These are phyloP conservation scores for Bolinopsis microptera DNA, from an alignment of 37 sponge, comb jelly and placozoan genomes.

Conservation along the genomic window DNA sequence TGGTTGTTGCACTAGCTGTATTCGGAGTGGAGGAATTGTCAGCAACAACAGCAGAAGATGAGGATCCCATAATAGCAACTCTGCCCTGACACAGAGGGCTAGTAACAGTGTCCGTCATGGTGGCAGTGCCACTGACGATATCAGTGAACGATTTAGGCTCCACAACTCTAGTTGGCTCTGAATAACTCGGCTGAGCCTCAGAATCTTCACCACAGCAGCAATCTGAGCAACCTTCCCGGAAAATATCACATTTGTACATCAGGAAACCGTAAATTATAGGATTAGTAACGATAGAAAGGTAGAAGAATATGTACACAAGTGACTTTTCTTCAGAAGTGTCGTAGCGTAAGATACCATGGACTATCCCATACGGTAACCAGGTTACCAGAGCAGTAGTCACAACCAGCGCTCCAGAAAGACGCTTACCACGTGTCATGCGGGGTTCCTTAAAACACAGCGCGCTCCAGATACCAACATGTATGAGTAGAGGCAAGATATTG, in stretches of 20 bases:
- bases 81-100: too few species aligned
- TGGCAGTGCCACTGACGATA: neutral
- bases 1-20: too few species aligned
- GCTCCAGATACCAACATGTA: neutral
- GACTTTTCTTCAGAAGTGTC: neutral
- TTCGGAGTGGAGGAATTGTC: too few species aligned
- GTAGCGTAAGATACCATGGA: neutral
- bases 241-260: neutral
- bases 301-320: neutral
- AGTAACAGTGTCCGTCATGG: too few species aligned
- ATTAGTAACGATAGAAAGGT: neutral
- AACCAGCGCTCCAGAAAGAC: neutral
- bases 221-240: neutral
- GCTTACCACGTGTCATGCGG: neutral
- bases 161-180: neutral
- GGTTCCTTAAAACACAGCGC: neutral
- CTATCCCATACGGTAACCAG: neutral
- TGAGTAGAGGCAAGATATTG: neutral
- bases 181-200: neutral
- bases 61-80: too few species aligned
- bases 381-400: neutral
- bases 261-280: neutral
- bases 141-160: neutral
- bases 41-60: too few species aligned
- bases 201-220: neutral